Evolutionary conservation across 2,888 invertebrate genomes (phyloP).

Genomic region (Nomada ferruginata): DNA sequence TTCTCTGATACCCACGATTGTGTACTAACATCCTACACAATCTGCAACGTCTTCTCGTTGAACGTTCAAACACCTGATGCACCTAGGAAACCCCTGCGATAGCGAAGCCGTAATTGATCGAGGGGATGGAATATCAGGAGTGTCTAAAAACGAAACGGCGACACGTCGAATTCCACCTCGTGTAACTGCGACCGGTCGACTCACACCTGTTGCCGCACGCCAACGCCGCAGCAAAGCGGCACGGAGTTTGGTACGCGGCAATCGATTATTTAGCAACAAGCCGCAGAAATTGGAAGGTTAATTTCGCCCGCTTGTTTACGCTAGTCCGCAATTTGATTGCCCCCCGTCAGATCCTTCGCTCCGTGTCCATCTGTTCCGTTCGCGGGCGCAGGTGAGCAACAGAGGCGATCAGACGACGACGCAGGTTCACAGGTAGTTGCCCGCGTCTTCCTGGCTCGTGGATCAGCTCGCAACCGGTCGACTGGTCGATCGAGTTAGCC

Average conservation of each 20-base stretch:
- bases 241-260: slow-evolving; percentile 73
- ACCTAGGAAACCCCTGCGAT: too few species aligned
- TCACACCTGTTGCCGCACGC: slow-evolving; percentile 78
- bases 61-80: too few species aligned
- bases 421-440: slow-evolving; percentile 38
- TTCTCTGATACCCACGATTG: too few species aligned
- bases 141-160: not conserved
- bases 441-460: slow-evolving; percentile 27
- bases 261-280: slow-evolving; percentile 82
- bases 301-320: slow-evolving; percentile 79
- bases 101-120: too few species aligned
- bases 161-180: slow-evolving; percentile 57
- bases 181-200: slow-evolving; percentile 70
- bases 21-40: too few species aligned
- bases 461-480: slow-evolving; percentile 43
- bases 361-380: slow-evolving; percentile 27
- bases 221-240: slow-evolving; percentile 61
- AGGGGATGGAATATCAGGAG: not conserved
- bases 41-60: too few species aligned
- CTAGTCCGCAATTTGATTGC: slow-evolving; percentile 77
- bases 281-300: slow-evolving; percentile 81
- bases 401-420: not conserved
- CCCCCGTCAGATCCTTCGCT: slow-evolving; percentile 9
- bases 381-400: not conserved
- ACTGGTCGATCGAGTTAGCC: slow-evolving; percentile 41